Evolutionary conservation across 2,888 invertebrate species (phyloP), one percentile per base, ranked within the genome.

Genomic region (Rhodophaea formosa): DNA sequence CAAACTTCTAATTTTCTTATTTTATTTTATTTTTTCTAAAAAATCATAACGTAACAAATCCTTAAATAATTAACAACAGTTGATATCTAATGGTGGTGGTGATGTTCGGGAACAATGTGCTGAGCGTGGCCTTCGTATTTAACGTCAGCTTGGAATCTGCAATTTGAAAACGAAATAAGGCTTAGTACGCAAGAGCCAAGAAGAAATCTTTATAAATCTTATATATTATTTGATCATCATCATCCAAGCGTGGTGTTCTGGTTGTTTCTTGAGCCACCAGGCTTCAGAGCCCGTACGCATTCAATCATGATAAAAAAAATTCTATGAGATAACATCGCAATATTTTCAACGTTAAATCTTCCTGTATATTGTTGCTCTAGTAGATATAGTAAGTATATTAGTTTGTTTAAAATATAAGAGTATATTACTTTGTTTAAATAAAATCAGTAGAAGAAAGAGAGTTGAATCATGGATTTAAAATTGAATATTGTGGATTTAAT

Each of bases 101-200:
- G 62, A 35, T 64, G 59, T 39, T 63, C 56, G 14, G 66, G 64
- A 7, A 62, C 45, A 14, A 61, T 35, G 53, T 66, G 66, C n/a
- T 62, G 51, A 35, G 62, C 61, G 30, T 66, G 64, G 6, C 64
- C 64, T 39, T 62, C 60, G 60, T 80, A 82, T 61, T 80, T 86
- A 8, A 88, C 85, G 3, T 84, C 74, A 1, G 87, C 87, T 56
- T 85, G 83, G 62, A 89, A 88, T 30, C 88, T 87, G 58, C 15
- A 62, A 63, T 15, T 23, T 8, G 39, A 16, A 15, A 43, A 29
- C 39, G 1, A 23, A 46, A 46, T 46, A 29, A n/a, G n/a, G n/a
- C n/a, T 23, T 16, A 16, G 15, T 12, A 47, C 1, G 8, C 3
- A 32, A 8, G 8, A 32, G 32, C 32, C 32, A 8, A 3, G 7